phyloP scores from a whole-genome alignment of 2,888 invertebrate genomes.

The Pyralis farinalis region DNA sequence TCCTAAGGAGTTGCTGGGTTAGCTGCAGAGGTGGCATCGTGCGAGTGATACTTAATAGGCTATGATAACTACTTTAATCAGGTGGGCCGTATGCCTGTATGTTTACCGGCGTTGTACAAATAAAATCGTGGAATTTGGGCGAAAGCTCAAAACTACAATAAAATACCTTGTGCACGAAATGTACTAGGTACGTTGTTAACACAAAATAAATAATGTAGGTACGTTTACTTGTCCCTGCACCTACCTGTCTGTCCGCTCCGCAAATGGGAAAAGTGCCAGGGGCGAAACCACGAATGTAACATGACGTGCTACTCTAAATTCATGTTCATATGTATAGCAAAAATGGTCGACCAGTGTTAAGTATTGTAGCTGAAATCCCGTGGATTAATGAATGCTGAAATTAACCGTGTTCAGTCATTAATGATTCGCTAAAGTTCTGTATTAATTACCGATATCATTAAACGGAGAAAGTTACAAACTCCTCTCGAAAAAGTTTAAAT shows the following conservation, averaged over 20 bases:
- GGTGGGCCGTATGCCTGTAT: no score
- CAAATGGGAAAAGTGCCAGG: not conserved
- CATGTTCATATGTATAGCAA: not conserved
- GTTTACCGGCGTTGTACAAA: no score
- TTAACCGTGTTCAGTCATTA: constrained; percentile 1
- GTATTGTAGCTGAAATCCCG: not conserved
- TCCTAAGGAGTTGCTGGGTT: no score
- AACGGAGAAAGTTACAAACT: constrained; percentile 1
- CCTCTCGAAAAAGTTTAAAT: constrained; percentile 3
- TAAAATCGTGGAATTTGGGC: no score
- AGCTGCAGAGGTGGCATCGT: no score
- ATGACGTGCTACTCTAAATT: not conserved
- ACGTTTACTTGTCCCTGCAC: not conserved
- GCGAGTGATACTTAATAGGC: no score
- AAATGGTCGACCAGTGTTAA: not conserved
- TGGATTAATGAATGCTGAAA: not conserved
- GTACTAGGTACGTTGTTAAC: no score
- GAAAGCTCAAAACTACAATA: no score
- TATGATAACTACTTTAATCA: no score
- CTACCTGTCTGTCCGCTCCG: not conserved
- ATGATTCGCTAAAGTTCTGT: constrained; percentile 6
- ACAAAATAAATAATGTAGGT: not conserved
- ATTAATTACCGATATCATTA: constrained; percentile 4
- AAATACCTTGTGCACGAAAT: no score
- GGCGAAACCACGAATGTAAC: not conserved